Evolutionary conservation across 2,888 invertebrate species (phyloP).

Genomic region (Thecophora atra): DNA sequence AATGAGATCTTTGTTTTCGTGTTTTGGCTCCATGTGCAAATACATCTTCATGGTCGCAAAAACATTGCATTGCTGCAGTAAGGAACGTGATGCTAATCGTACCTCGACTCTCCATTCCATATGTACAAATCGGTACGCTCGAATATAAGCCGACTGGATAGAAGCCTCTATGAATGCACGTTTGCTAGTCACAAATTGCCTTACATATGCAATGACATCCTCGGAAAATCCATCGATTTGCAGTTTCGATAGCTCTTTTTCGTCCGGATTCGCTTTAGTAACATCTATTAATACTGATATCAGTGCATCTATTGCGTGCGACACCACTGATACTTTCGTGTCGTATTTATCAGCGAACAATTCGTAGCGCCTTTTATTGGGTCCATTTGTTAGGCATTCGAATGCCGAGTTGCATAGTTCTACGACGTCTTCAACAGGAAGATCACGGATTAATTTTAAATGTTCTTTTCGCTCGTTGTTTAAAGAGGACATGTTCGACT

Average conservation of each 20-base stretch:
- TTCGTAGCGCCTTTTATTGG: slow-evolving; percentile 69
- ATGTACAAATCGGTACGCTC: slow-evolving; percentile 66
- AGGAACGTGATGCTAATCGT: slow-evolving; percentile 71
- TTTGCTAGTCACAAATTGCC: slow-evolving; percentile 62
- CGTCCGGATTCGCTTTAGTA: slow-evolving; percentile 73
- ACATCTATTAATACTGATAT: slow-evolving; percentile 78
- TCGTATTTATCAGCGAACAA: slow-evolving; percentile 67
- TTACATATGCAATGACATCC: slow-evolving; percentile 58
- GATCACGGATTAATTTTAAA: slow-evolving; percentile 68
- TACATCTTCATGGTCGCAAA: slow-evolving; percentile 71
- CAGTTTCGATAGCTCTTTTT: slow-evolving; percentile 50
- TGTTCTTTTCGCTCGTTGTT: slow-evolving; percentile 71
- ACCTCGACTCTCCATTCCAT: slow-evolving; percentile 76
- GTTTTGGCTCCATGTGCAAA: slow-evolving; percentile 65
- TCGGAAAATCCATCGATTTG: slow-evolving; percentile 51
- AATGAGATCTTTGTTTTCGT: slow-evolving; percentile 61
- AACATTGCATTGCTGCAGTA: slow-evolving; percentile 71
- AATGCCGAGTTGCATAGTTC: slow-evolving; percentile 73
- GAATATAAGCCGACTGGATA: slow-evolving; percentile 60
- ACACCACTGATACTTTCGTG: slow-evolving; percentile 67
- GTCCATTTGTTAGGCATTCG: slow-evolving; percentile 72
- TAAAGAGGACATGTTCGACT: slow-evolving; percentile 55
- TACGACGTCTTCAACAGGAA: slow-evolving; percentile 70
- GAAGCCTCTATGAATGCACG: slow-evolving; percentile 60
- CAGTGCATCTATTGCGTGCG: slow-evolving; percentile 74